Evolutionary conservation across 2,113 vertebrate genomes (phyloP), one percentile per base, ranked within the genome.

Genomic region (Pagrus major): DNA sequence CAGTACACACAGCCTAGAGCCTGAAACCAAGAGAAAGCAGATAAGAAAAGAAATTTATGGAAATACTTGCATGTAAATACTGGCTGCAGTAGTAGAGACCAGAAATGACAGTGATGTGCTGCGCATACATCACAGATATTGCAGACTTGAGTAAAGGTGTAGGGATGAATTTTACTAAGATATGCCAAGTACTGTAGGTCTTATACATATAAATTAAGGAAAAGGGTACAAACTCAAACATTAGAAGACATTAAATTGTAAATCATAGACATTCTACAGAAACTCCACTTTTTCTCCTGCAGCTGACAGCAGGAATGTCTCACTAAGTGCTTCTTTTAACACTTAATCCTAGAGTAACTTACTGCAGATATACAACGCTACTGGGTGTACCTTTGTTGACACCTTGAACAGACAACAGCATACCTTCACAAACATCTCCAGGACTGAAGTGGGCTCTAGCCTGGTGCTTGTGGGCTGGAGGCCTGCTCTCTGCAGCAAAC

Each of bases 401-500:
- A 33, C 29, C 33, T 15, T 35, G 15, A 6, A 56, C 3, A 9
- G 1, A 49, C 37, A 23, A 33, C 21, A 47, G 27, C 55, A n/a
- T 52, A 99, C 98, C 97, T 98, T 97, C 77, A 99, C 90, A 83
- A 99, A 99, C 3, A 91, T 91, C 66, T 96, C 86, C 80, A 99
- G 92, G 47, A 95, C 96, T 72, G 89, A 67, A 74, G 93, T 94
- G 37, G 97, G 95, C 54, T 98, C 96, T 41, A 91, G 93, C 54
- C 89, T 94, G 80, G 80, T 80, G 60, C 92, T 47, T 31, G 87
- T 54, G 47, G 83, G 77, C 78, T 94, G 94, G 54, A 95, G 31
- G 37, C 92, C 90, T 39, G 95, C 93, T 85, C 91, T 95, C 76
- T 93, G 95, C 76, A 99, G 88, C 77, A 99, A 88, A 76, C 77